Evolutionary conservation across 2,888 invertebrate species (phyloP).

Genomic region (Tinea semifulvella): DNA sequence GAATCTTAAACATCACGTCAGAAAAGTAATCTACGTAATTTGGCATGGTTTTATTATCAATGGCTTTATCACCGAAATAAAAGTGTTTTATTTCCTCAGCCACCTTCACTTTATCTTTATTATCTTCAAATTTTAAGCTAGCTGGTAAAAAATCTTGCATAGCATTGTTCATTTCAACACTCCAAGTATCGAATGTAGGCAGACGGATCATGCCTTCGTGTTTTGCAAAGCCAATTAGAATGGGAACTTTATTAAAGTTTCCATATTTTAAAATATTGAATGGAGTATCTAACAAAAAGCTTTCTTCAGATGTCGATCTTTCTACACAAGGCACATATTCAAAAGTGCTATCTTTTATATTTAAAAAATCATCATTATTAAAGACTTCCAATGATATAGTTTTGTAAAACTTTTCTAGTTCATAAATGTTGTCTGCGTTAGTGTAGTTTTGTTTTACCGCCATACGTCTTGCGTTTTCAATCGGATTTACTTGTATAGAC

Average conservation of each 20-base stretch:
- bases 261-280: conserved; percentile 6
- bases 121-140: neutral
- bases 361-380: neutral
- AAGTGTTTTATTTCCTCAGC: conserved; percentile 2
- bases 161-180: conserved; percentile 10
- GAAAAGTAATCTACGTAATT: conserved; percentile 12
- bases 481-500: conserved; percentile 7
- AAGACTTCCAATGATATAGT: neutral
- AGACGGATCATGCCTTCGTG: conserved; percentile 10
- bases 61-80: conserved; percentile 10
- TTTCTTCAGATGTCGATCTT: neutral
- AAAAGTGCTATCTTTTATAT: neutral
- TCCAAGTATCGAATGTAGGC: conserved; percentile 4
- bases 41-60: neutral
- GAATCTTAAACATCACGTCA: conserved; percentile 6
- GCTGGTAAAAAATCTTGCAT: conserved; percentile 11
- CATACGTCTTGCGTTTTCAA: neutral
- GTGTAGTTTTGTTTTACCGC: neutral
- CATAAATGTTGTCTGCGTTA: neutral
- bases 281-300: conserved; percentile 6
- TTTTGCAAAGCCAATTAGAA: neutral
- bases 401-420: conserved; percentile 13
- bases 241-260: neutral
- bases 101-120: neutral
- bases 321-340: conserved; percentile 12